A percentile compares a stretch with the other conserved stretches of the same genome.
These are phyloP conservation scores for Brachionus manjavacas DNA, from an alignment of 1,140 invertebrate genomes.

Conservation along the genomic window DNA sequence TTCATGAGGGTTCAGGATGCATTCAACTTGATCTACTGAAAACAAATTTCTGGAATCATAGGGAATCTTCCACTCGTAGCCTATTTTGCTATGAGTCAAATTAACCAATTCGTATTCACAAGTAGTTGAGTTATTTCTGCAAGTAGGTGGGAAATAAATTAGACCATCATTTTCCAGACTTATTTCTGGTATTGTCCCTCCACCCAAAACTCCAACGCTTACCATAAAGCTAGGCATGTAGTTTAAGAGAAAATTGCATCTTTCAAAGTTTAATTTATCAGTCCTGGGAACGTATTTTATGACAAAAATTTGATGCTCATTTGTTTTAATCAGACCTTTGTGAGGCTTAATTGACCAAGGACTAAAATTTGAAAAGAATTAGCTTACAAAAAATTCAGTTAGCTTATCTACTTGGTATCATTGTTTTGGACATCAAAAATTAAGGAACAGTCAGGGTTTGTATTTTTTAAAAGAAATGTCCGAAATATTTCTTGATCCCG, in stretches of 20 bases:
- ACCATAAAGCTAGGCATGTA: not conserved
- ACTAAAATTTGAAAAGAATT: not conserved
- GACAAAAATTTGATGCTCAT: slow-evolving; percentile 49
- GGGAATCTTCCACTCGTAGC: slow-evolving; percentile 54
- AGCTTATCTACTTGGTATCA: not conserved
- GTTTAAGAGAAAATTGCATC: not conserved
- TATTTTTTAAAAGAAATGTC: slow-evolving; percentile 51
- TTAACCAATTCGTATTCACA: slow-evolving; percentile 53
- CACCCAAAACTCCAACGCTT: slow-evolving; percentile 46
- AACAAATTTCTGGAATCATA: slow-evolving; percentile 48
- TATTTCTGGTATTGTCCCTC: slow-evolving; percentile 51
- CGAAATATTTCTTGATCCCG: slow-evolving; percentile 50
- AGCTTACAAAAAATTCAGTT: not conserved
- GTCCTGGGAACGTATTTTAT: slow-evolving; percentile 48
- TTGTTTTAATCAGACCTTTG: slow-evolving; percentile 23
- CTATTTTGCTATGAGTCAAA: slow-evolving; percentile 52
- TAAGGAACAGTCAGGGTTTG: slow-evolving; percentile 43
- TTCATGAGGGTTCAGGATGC: slow-evolving; percentile 55
- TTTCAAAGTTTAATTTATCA: not conserved
- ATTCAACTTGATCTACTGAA: slow-evolving; percentile 49
- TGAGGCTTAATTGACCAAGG: slow-evolving; percentile 32
- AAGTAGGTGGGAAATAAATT: slow-evolving; percentile 55
- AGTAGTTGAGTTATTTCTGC: slow-evolving; percentile 49
- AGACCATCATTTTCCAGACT: slow-evolving; percentile 50
- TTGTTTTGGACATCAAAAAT: not conserved